Conservation (phyloP, 2,888 invertebrate species). For the Chalcosyrphus nemorum region DNA sequence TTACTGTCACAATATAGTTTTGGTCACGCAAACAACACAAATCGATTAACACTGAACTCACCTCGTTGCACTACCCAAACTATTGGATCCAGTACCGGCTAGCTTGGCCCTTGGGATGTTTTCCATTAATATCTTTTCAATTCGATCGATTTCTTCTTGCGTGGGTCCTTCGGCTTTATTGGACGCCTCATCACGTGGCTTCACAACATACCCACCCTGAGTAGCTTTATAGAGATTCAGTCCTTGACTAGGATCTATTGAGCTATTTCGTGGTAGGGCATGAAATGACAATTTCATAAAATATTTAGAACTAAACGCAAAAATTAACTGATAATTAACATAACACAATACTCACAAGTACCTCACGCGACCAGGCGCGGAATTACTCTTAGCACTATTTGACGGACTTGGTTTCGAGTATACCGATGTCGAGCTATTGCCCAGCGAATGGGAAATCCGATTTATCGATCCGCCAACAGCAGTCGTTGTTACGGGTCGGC, state of each 20-base stretch:
- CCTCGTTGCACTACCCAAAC: conserved; percentile 82
- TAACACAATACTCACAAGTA: conserved; percentile 74
- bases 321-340: conserved; percentile 35
- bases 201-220: conserved; percentile 85
- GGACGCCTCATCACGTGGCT: conserved; percentile 86
- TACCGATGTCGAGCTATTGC: conserved; percentile 82
- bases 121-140: conserved; percentile 84
- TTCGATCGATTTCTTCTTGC: conserved; percentile 84
- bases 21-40: background rate
- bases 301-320: conserved; percentile 66
- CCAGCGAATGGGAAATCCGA: conserved; percentile 81
- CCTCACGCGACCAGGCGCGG: conserved; percentile 82
- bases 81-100: conserved; percentile 82
- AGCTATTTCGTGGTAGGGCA: conserved; percentile 75
- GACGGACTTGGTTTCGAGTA: conserved; percentile 82
- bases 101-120: conserved; percentile 79
- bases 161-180: conserved; percentile 86
- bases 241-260: conserved; percentile 82
- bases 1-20: background rate
- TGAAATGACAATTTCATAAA: conserved; percentile 68
- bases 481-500: conserved; percentile 78
- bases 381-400: conserved; percentile 82
- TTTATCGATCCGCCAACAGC: conserved; percentile 78
- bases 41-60: conserved; percentile 65
- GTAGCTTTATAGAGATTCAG: conserved; percentile 82